Conservation (phyloP, 1,140 invertebrate species). For the Neoseiulus cucumeris region DNA sequence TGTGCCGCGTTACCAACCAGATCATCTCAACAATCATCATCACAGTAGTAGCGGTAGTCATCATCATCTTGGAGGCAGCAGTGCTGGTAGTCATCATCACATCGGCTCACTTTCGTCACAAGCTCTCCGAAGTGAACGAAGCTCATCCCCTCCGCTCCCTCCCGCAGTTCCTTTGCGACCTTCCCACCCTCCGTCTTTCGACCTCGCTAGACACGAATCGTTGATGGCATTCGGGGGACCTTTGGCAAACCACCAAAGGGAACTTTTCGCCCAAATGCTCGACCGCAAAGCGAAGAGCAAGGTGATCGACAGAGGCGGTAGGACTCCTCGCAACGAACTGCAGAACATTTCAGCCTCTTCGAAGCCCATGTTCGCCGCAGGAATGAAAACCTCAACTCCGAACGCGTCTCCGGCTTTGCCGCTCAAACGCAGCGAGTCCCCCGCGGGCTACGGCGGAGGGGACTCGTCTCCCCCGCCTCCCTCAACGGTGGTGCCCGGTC, state of each 20-base stretch:
- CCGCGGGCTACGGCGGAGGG: constrained; percentile 15
- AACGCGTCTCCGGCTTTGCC: not conserved
- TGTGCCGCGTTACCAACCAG: constrained; percentile 42
- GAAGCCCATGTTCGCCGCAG: constrained; percentile 6
- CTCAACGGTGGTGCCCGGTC: constrained; percentile 26
- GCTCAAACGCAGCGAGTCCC: not conserved
- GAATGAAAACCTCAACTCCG: constrained; percentile 3
- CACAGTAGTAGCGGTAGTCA: not conserved
- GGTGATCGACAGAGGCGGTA: constrained; percentile 11
- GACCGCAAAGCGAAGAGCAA: constrained; percentile 7
- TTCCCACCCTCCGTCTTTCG: constrained; percentile 29
- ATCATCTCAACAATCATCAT: constrained; percentile 13
- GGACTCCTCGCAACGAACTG: constrained; percentile 8
- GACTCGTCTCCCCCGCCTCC: constrained; percentile 20
- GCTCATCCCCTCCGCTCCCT: constrained; percentile 30
- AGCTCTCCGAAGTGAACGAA: too few species aligned
- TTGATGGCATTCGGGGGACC: constrained; percentile 18
- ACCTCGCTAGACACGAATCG: constrained; percentile 23
- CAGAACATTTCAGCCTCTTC: constrained; percentile 6
- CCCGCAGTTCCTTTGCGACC: constrained; percentile 34
- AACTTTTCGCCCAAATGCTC: constrained; percentile 6
- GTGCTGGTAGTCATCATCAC: constrained; percentile 51
- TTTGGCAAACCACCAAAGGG: constrained; percentile 16
- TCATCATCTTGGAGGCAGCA: constrained; percentile 28
- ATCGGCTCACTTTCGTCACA: constrained; percentile 42